Base-by-base conservation (phyloP, 2,888 invertebrate species). In the Trilocha varians region DNA sequence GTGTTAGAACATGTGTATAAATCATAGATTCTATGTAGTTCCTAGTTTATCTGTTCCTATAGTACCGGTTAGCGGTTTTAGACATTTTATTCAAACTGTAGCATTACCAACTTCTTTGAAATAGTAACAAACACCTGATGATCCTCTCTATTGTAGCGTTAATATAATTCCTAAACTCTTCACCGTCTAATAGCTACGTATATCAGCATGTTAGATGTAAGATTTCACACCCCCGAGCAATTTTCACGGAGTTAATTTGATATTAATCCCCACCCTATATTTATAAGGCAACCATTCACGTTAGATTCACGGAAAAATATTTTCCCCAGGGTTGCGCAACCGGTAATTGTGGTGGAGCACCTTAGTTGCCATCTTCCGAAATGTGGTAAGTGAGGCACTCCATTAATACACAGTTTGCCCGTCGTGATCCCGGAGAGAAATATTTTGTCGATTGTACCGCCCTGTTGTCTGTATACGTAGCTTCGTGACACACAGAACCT, bases 311-410 rank as follows among this genome's bases (percentile, higher is more conserved):
- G 85, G 84, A 83, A 80, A 74, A 84, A 85, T 85, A 84, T 85
- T 85, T 85, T 85, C 71, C 84, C 85, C 84, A 84, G 85, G 84
- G 84, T 85, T 85, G 83, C 84, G 84, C 84, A 84, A 84, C 84
- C 85, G 85, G 85, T 85, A 83, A 78, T 78, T 84, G 83, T 84
- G 83, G 84, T 84, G 85, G 85, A 84, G 83, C 76, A 84, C 85
- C 85, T 85, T 84, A 84, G 74, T 84, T 84, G 85, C 85, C 84
- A 84, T 83, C 84, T 72, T 80, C 80, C 78, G 83, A 83, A 80
- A 82, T 84, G 83, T 82, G 84, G 85, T 84, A 84, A 85, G 84
- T 84, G 82, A 84, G 84, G 85, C 83, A 78, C 84, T 84, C 84
- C 85, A 83, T 84, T 77, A 64, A 70, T 79, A 76, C 75, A 83